Conservation (phyloP, 2,113 vertebrate species). For the Datnioides undecimradiatus region DNA sequence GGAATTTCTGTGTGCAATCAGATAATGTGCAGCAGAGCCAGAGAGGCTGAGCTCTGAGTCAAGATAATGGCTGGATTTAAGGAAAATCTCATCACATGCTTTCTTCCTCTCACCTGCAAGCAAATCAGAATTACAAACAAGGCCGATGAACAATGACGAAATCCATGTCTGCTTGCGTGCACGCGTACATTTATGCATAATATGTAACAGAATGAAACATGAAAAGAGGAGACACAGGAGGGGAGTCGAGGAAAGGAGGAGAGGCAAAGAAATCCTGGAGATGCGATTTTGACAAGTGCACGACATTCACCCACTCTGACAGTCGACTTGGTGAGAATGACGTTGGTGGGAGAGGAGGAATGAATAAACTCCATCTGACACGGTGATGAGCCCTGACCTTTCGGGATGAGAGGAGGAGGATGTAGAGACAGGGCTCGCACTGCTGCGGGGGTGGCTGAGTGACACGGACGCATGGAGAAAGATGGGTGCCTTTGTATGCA, state of each 20-base stretch:
- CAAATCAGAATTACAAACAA: conserved; percentile 41
- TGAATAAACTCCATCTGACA: conserved; percentile 74
- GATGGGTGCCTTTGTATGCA: conserved; percentile 17
- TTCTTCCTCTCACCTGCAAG: conserved; percentile 66
- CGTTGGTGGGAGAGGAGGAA: conserved; percentile 33
- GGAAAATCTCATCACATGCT: conserved; percentile 56
- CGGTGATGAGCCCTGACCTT: conserved; percentile 74
- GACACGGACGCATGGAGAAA: conserved; percentile 39
- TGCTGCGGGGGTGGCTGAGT: conserved; percentile 47
- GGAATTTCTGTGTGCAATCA: conserved; percentile 65
- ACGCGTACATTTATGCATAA: conserved; percentile 12
- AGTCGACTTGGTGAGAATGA: conserved; percentile 61
- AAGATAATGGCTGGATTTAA: conserved; percentile 59
- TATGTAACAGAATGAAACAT: conserved; percentile 8
- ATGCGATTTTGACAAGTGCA: conserved; percentile 49
- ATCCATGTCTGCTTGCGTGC: conserved; percentile 2
- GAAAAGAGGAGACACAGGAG: background rate
- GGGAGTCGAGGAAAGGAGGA: background rate
- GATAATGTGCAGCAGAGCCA: conserved; percentile 54
- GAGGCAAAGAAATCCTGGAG: conserved; percentile 32
- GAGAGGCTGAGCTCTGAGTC: conserved; percentile 51
- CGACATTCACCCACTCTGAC: conserved; percentile 63
- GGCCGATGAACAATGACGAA: conserved; percentile 28
- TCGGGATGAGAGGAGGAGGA: conserved; percentile 63
- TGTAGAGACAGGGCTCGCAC: conserved; percentile 42